Evolutionary conservation across 92 coral and sea anemone genomes (phyloP).

Genomic region (Heteractis magnifica): DNA sequence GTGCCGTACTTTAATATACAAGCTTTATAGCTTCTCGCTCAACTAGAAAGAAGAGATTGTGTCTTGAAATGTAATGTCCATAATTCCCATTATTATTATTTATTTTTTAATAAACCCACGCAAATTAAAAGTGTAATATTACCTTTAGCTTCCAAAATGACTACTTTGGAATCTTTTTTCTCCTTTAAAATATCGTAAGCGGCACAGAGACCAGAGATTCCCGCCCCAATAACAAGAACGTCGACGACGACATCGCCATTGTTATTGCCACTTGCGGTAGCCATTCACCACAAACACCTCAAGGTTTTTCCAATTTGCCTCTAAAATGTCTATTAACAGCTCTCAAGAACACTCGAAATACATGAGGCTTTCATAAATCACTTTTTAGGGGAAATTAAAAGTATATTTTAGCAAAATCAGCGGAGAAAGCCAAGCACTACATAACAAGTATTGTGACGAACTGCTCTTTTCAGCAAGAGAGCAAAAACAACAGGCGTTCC

Average conservation of each 20-base stretch:
- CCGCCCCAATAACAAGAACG: constrained; percentile 86
- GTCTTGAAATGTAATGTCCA: no score
- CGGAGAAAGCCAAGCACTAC: not conserved
- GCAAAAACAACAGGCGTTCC: constrained; percentile 31
- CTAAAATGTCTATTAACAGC: not conserved
- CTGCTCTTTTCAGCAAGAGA: constrained; percentile 5
- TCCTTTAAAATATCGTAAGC: constrained; percentile 74
- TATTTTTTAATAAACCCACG: not conserved
- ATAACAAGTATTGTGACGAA: not conserved
- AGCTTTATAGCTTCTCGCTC: no score
- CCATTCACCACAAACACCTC: constrained; percentile 17
- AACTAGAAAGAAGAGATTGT: no score
- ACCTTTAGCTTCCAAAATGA: constrained; percentile 94
- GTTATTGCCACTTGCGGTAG: constrained; percentile 34
- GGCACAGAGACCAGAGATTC: constrained; percentile 89
- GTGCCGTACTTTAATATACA: no score
- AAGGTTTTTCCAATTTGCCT: not conserved
- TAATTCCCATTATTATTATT: not conserved
- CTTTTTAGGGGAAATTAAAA: not conserved
- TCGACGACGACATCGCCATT: constrained; percentile 39
- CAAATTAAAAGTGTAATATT: not conserved
- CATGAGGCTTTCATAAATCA: not conserved
- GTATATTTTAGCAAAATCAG: not conserved
- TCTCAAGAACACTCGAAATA: not conserved
- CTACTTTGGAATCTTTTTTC: constrained; percentile 52